Evolutionary conservation across 2,113 vertebrate species (phyloP).

Genomic region (Oreochromis aureus): DNA sequence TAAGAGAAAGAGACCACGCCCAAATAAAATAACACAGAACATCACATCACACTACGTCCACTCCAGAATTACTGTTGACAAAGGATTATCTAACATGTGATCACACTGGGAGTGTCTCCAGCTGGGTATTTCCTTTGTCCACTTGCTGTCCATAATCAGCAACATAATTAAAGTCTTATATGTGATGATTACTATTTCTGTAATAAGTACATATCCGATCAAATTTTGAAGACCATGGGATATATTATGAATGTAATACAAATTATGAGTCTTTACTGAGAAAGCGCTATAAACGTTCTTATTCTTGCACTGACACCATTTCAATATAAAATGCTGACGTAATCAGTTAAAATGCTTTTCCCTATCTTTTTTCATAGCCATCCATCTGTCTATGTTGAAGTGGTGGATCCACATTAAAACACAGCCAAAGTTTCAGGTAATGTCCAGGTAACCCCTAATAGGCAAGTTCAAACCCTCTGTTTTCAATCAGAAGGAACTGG

Average conservation of each 20-base stretch:
- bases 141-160: background rate
- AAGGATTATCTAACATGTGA: constrained; percentile 20
- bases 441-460: background rate
- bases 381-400: background rate
- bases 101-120: constrained; percentile 7
- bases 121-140: background rate
- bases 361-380: background rate
- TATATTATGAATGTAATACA: background rate
- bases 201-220: background rate
- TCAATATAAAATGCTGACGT: rapidly evolving
- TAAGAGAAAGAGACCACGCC: background rate
- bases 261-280: background rate
- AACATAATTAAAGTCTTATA: background rate
- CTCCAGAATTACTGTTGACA: constrained; percentile 15
- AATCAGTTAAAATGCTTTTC: background rate
- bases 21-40: constrained; percentile 12
- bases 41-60: constrained; percentile 27
- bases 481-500: background rate
- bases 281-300: rapidly evolving
- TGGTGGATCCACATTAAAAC: background rate
- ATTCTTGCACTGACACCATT: background rate
- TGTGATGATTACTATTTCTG: background rate
- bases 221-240: background rate
- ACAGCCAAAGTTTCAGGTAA: background rate
- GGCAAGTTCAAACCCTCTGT: background rate